Evolutionary conservation across 2,797 vertebrate genomes (phyloP).

Genomic region (Microhierax caerulescens): DNA sequence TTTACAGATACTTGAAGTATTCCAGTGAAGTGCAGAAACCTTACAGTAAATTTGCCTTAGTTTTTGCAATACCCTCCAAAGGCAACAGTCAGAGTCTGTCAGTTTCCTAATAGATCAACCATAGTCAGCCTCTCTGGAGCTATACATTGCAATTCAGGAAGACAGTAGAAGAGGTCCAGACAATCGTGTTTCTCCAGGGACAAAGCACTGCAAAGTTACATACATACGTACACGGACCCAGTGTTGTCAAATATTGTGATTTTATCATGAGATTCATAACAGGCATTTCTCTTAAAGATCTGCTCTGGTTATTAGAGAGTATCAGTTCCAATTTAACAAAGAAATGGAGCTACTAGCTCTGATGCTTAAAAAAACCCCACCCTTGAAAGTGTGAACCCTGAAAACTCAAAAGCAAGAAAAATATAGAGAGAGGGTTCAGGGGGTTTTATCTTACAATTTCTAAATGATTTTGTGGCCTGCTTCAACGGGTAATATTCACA

Average conservation of each 20-base stretch:
- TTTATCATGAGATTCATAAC: not conserved
- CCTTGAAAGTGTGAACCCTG: conserved; percentile 2
- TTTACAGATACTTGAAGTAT: not conserved
- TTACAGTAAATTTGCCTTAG: not conserved
- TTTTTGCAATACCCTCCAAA: not conserved
- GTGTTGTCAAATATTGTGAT: not conserved
- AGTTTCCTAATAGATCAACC: not conserved
- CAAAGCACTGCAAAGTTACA: not conserved
- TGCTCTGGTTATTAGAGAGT: not conserved
- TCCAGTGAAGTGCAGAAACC: not conserved
- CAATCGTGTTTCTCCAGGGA: not conserved
- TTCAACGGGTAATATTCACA: conserved; percentile 12
- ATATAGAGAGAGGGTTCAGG: not conserved
- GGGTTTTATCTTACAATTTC: not conserved
- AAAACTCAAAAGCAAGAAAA: conserved; percentile 37
- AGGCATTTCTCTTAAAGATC: not conserved
- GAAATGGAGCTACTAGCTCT: conserved; percentile 8
- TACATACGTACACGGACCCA: not conserved
- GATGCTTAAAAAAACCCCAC: not conserved
- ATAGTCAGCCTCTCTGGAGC: not conserved
- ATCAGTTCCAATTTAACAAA: not conserved
- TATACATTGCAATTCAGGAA: not conserved
- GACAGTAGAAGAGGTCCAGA: not conserved
- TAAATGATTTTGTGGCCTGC: not conserved
- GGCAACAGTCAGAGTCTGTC: not conserved